Percentiles rank a stretch among this genome's conserved stretches.
phyloP scores from a whole-genome alignment of 1,140 invertebrate species.

The Proctacanthus coquilletti region DNA sequence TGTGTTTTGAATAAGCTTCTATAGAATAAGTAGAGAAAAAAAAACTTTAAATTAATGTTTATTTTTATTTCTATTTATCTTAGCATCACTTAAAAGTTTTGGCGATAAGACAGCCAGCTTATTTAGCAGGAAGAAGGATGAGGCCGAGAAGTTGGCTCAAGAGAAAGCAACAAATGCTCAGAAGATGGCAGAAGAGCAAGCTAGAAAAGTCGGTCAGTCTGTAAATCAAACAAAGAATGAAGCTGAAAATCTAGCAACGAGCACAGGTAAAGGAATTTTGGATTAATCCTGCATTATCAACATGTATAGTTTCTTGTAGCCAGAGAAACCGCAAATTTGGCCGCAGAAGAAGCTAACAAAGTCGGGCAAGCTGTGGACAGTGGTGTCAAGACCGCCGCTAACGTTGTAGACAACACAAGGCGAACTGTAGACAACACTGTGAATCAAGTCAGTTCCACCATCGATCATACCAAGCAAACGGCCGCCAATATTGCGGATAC shows the following conservation, averaged over 20 bases:
- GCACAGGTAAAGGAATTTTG: conserved; percentile 25
- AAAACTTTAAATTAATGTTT: background rate
- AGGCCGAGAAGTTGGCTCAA: conserved; percentile 37
- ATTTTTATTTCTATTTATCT: conserved; percentile 2
- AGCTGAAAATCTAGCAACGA: conserved; percentile 33
- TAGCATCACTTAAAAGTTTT: conserved; percentile 41
- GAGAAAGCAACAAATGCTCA: conserved; percentile 38
- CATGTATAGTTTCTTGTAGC: conserved; percentile 14
- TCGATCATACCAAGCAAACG: conserved; percentile 25
- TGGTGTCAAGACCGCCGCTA: conserved; percentile 19
- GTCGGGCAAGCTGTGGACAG: conserved; percentile 21
- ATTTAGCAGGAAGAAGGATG: conserved; percentile 45
- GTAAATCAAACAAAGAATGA: conserved; percentile 32
- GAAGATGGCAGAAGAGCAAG: conserved; percentile 39
- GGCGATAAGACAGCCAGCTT: conserved; percentile 43
- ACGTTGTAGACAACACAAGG: conserved; percentile 20
- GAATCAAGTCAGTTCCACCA: conserved; percentile 16
- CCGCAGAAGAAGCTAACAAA: conserved; percentile 23
- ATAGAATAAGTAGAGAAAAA: no score
- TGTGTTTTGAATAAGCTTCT: no score
- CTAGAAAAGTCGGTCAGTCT: conserved; percentile 39
- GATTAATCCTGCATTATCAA: background rate
- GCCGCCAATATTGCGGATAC: conserved; percentile 24
- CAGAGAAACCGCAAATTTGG: conserved; percentile 23
- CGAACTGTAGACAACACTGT: conserved; percentile 23